Conservation (phyloP, 1,140 invertebrate genomes). For the Brachionus calyciflorus region DNA sequence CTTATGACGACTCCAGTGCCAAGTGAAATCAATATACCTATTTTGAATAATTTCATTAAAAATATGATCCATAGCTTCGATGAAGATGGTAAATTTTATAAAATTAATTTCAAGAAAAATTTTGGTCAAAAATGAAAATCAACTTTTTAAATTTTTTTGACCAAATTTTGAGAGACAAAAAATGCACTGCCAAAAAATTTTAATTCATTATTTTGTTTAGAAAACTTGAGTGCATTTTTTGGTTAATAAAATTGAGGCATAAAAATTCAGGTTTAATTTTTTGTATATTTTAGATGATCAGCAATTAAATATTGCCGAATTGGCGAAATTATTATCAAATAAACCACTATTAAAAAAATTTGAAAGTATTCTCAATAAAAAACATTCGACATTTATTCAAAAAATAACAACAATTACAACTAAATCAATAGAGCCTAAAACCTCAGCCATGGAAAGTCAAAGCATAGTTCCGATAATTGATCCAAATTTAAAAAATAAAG, state of each 20-base stretch:
- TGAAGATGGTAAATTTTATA: constrained; percentile 2
- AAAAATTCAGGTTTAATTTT: too few species aligned
- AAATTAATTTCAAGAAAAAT: background rate
- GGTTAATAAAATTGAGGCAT: too few species aligned
- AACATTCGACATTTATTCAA: background rate
- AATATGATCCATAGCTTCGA: constrained; percentile 28
- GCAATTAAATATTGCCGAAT: constrained; percentile 33
- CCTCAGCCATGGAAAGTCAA: too few species aligned
- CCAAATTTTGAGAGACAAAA: too few species aligned
- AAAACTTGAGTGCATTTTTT: too few species aligned
- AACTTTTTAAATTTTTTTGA: too few species aligned
- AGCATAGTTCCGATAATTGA: background rate
- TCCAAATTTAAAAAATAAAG: background rate
- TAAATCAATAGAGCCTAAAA: too few species aligned
- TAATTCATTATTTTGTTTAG: too few species aligned
- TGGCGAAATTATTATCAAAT: constrained; percentile 10
- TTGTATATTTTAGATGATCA: constrained; percentile 29
- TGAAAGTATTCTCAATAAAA: constrained; percentile 21
- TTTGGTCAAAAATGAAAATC: too few species aligned
- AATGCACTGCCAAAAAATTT: too few species aligned
- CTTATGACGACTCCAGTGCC: too few species aligned
- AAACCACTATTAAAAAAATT: constrained; percentile 20
- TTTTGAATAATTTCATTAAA: constrained; percentile 26
- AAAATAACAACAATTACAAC: background rate
- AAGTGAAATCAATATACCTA: too few species aligned